A percentile compares a stretch with the other conserved stretches of the same genome.
These are phyloP conservation scores for Protobothrops mucrosquamatus DNA, from an alignment of 2,113 vertebrate genomes.

Conservation along the genomic window DNA sequence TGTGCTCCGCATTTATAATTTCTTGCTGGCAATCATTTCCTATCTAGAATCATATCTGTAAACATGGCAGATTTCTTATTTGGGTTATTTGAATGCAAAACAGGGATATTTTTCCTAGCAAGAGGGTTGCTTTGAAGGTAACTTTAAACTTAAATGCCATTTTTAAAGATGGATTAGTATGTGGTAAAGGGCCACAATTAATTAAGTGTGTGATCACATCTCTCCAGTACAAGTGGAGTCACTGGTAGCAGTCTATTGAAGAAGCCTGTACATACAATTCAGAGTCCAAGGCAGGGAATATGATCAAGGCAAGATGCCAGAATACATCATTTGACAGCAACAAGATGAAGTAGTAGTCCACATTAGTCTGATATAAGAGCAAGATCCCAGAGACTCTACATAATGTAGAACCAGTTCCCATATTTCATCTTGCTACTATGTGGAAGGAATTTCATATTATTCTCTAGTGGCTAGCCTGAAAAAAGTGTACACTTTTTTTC, in stretches of 20 bases:
- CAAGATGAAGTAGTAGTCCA: background rate
- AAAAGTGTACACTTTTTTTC: background rate
- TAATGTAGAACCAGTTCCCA: background rate
- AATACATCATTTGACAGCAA: background rate
- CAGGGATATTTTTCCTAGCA: background rate
- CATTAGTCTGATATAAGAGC: background rate
- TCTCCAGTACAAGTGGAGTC: background rate
- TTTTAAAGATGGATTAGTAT: background rate
- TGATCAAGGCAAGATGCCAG: background rate
- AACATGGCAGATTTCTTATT: background rate
- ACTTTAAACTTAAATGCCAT: background rate
- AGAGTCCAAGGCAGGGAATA: background rate
- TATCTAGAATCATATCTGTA: background rate
- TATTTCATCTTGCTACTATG: background rate
- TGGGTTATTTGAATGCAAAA: background rate
- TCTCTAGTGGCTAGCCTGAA: background rate
- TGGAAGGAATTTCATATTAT: conserved; percentile 3
- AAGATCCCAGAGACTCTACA: conserved; percentile 3
- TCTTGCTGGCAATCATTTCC: conserved; percentile 2
- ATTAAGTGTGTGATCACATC: background rate
- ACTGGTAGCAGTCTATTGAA: background rate
- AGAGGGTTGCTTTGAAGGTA: background rate
- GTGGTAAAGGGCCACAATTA: background rate
- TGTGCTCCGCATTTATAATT: conserved; percentile 13
- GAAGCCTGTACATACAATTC: background rate